A percentile compares a stretch with the other conserved stretches of the same genome.
Evolutionary conservation across 2,888 invertebrate species (phyloP).

Genomic region (Hyppa rectilinea): DNA sequence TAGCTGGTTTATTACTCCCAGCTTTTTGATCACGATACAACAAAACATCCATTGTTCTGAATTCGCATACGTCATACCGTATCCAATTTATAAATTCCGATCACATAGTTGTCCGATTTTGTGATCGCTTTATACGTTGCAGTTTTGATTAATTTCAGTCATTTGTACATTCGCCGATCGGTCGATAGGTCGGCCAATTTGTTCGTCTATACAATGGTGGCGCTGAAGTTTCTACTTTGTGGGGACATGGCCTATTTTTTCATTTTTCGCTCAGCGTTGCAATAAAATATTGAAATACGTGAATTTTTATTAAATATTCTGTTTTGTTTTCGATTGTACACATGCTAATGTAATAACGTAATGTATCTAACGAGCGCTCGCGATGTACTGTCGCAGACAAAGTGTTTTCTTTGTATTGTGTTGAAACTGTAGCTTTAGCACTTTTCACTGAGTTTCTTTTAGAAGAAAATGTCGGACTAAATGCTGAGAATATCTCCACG

Average conservation of each 20-base stretch:
- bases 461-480: not conserved
- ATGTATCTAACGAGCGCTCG: conserved; percentile 45
- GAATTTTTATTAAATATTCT: conserved; percentile 44
- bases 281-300: conserved; percentile 41
- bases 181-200: conserved; percentile 35
- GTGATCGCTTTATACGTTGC: conserved; percentile 50
- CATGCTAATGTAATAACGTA: conserved; percentile 66
- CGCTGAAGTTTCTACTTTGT: conserved; percentile 7
- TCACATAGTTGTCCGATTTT: conserved; percentile 56
- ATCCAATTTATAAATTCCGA: conserved; percentile 50
- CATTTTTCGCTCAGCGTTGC: conserved; percentile 9
- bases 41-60: conserved; percentile 22
- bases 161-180: conserved; percentile 37
- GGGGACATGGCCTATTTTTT: conserved; percentile 50
- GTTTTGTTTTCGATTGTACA: conserved; percentile 53
- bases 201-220: conserved; percentile 39
- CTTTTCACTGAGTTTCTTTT: not conserved
- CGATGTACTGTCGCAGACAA: conserved; percentile 36
- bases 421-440: not conserved
- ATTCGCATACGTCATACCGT: conserved; percentile 19
- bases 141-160: conserved; percentile 59
- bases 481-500: not conserved
- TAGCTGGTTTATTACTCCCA: conserved; percentile 5
- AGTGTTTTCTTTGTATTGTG: conserved; percentile 45
- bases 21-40: conserved; percentile 16